Base-by-base conservation (phyloP, 2,888 invertebrate species). In the Galeopsomyia nigrocyanea region DNA sequence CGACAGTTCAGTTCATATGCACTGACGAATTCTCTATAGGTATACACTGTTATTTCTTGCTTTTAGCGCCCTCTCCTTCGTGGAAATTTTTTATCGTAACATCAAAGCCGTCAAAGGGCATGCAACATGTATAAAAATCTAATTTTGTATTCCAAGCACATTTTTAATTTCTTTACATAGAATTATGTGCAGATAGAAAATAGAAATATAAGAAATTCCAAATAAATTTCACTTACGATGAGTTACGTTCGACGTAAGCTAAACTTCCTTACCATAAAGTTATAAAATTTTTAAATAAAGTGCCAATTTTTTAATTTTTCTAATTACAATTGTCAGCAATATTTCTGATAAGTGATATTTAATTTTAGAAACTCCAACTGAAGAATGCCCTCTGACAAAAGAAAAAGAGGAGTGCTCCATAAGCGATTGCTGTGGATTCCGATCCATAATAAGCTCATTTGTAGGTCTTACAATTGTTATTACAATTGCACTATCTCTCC, bases 401-500 rank as follows among this genome's bases (percentile, higher is more conserved):
- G 80, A 79, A 55, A 80, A 75, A 71, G 75, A 69, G 49, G 78
- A 69, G 31, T 82, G 81, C 21, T 80, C 77, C 26, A 58, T 80
- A 10, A 79, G 69, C 31, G 76, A 78, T 14, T 82, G 83, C 72
- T 84, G 83, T 77, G 93, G 93, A 13, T 89, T 93, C 68, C 89
- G 90, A 78, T 88, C 92, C 74, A 91, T 94, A 77, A 88, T 91
- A 63, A 87, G 88, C 26, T 91, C 91, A 74, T 93, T 94, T 84
- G 88, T 90, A 55, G 88, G 89, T 51, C 89, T 95, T 78, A 89
- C 92, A 21, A 84, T 89, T 69, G 90, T 91, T 77, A 90, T 95
- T 79, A 92, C 94, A 19, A 84, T 93, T 57, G 93, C 93, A 51
- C 88, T 95, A 64, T 88, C 93, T 74, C 87, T 93, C 61, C 93